phyloP scores from a whole-genome alignment of 2,797 vertebrate species.

The Leontopithecus rosalia region DNA sequence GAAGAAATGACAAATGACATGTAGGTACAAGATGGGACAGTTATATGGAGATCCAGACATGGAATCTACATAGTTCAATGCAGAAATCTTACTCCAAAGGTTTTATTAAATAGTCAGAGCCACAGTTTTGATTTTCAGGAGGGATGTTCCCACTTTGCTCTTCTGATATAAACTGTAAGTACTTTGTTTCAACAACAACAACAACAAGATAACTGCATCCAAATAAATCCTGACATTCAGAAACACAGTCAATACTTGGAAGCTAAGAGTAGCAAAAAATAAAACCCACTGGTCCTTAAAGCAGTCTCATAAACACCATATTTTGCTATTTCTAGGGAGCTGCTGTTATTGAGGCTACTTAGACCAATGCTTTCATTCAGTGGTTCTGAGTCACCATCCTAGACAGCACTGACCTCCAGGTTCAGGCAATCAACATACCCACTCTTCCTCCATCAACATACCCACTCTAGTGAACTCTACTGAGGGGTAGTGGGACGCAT shows the following conservation, averaged over 20 bases:
- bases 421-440: not conserved
- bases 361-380: slow-evolving; percentile 30
- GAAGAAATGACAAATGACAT: not conserved
- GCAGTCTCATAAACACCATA: slow-evolving; percentile 1
- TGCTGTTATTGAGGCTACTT: not conserved
- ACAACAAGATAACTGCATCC: not conserved
- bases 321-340: slow-evolving; percentile 34
- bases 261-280: slow-evolving; percentile 51
- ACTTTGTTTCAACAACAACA: not conserved
- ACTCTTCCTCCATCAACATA: not conserved
- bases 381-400: not conserved
- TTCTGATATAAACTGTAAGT: slow-evolving; percentile 33
- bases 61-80: not conserved
- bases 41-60: not conserved
- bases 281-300: not conserved
- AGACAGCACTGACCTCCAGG: not conserved
- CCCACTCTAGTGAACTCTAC: not conserved
- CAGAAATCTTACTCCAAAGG: not conserved
- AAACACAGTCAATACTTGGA: slow-evolving; percentile 51
- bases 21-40: not conserved
- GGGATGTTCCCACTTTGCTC: not conserved
- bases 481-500: not conserved
- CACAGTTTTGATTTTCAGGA: slow-evolving; percentile 17
- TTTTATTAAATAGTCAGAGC: not conserved
- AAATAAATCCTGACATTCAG: slow-evolving; percentile 65